These are phyloP conservation scores for Ophioninae sp. DNA, from an alignment of 2,888 invertebrate genomes.

Conservation along the genomic window DNA sequence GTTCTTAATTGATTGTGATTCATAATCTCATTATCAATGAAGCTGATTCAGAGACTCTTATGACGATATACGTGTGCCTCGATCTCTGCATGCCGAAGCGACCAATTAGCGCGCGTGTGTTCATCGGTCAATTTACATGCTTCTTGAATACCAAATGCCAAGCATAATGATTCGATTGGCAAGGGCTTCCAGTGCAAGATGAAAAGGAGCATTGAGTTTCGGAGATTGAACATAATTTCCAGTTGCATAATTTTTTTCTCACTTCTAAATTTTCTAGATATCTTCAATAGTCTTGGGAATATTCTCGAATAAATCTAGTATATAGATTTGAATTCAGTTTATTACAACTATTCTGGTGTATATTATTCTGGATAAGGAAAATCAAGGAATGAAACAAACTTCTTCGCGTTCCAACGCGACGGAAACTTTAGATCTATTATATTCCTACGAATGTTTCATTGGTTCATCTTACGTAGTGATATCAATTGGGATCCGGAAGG, in stretches of 20 bases:
- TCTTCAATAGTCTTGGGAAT: no score
- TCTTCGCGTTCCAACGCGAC: background rate
- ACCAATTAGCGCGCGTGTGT: background rate
- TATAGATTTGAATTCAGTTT: no score
- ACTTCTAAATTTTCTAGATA: no score
- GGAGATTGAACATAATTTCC: no score
- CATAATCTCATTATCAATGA: constrained; percentile 60
- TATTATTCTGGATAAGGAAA: background rate
- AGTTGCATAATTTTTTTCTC: no score
- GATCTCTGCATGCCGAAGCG: constrained; percentile 2
- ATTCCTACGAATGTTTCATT: no score
- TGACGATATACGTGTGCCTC: constrained; percentile 1
- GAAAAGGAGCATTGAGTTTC: background rate
- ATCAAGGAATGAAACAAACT: background rate
- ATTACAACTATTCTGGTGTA: background rate
- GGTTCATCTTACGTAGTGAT: no score
- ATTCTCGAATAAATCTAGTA: no score
- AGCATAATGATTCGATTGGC: background rate
- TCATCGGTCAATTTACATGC: background rate
- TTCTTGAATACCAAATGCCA: background rate
- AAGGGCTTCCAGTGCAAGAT: background rate
- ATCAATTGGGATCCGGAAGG: no score
- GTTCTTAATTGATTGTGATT: constrained; percentile 63
- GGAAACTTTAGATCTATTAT: background rate
- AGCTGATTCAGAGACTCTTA: constrained; percentile 37